These are phyloP conservation scores for Verasper variegatus DNA, from an alignment of 2,113 vertebrate genomes.

Conservation along the genomic window DNA sequence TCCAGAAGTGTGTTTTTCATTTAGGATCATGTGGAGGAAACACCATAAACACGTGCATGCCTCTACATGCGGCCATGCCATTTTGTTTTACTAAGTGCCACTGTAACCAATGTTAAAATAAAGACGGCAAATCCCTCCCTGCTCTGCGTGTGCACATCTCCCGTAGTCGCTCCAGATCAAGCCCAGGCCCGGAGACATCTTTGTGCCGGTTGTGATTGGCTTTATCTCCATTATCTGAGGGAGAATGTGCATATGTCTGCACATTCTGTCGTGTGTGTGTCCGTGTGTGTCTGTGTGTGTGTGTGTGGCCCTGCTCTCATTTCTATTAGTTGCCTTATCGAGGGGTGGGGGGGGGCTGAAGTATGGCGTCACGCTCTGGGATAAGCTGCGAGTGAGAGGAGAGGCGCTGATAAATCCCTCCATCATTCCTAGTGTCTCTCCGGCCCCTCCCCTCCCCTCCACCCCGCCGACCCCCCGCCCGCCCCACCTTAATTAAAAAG, in stretches of 20 bases:
- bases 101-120: conserved; percentile 12
- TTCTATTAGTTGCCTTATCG: conserved; percentile 82
- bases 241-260: conserved; percentile 76
- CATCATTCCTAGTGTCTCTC: conserved; percentile 67
- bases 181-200: conserved; percentile 44
- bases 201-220: conserved; percentile 22
- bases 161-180: conserved; percentile 32
- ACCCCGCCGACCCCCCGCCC: conserved; percentile 2
- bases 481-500: conserved; percentile 82
- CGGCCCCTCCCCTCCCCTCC: conserved; percentile 14
- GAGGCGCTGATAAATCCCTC: conserved; percentile 79
- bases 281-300: conserved; percentile 29
- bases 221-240: conserved; percentile 70
- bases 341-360: conserved; percentile 10
- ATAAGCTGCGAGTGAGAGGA: conserved; percentile 75
- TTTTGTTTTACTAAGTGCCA: conserved; percentile 8
- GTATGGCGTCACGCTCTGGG: conserved; percentile 69
- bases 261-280: conserved; percentile 27
- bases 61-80: neutral
- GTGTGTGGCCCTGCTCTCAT: conserved; percentile 46
- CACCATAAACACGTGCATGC: neutral
- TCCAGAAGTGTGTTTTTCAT: conserved; percentile 19
- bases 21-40: neutral
- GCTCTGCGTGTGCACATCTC: neutral
- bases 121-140: neutral